Evolutionary conservation across 2,888 invertebrate species (phyloP), one percentile per base, ranked within the genome.

Genomic region (Epinotia bilunana): DNA sequence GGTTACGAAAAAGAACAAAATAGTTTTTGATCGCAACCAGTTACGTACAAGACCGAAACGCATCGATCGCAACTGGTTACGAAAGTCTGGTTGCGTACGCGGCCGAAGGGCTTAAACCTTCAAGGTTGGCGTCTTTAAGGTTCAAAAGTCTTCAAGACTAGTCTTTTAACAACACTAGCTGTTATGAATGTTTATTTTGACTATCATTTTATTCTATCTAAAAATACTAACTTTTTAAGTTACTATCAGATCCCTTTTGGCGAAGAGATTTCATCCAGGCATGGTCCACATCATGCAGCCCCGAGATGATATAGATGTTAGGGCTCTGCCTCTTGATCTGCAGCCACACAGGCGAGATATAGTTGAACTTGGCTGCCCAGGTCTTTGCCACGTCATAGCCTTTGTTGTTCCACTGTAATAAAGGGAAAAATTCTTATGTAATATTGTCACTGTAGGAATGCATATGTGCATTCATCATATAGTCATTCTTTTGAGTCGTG

Each of bases 291-390:
- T 99, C 98, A 89, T 98, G 98, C 0, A 95, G 93, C 0, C 97
- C 97, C 0, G 95, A 95, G 69, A 97, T 89, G 68, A 95, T 95
- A 85, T 97, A 97, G 23, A 94, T 95, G 74, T 95, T 94, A 2
- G 93, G 90, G 18, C 94, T 95, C 75, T 95, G 95, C 57, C 96
- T 93, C 76, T 95, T 95, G 16, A 99, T 92, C 91, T 99, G 98
- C 46, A 99, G 95, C 99, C 99, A 99, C 0, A 99, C 99, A 0
- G 99, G 99, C 0, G 99, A 98, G 33, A 99, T 95, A 83, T 97
- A 97, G 69, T 97, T 96, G 82, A 99, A 98, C 90, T 99, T 99
- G 61, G 96, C 95, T 12, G 96, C 97, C 95, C 99, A 99, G 73
- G 95, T 95, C 91, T 98, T 98, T 0, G 99, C 98, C 67, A 99